These are phyloP conservation scores for Montipora cactus DNA, from an alignment of 64 coral and sea anemone genomes.

Conservation along the genomic window DNA sequence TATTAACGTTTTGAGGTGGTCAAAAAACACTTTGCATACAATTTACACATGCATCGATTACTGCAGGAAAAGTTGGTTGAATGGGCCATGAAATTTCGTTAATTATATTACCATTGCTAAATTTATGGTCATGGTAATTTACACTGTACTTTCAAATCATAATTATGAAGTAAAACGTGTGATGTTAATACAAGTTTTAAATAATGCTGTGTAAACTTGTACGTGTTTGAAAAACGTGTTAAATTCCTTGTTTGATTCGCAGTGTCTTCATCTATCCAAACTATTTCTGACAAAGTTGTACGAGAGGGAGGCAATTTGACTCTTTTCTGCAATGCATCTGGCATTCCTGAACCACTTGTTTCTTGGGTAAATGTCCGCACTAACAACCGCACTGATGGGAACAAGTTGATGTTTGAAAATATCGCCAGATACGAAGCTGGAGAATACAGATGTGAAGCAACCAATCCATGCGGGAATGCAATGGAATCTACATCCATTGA, in stretches of 20 bases:
- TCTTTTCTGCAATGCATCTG: background rate
- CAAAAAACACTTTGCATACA: too few relatives aligned
- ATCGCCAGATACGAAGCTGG: background rate
- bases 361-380: background rate
- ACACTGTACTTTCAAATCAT: too few relatives aligned
- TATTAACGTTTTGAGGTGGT: too few relatives aligned
- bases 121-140: too few relatives aligned
- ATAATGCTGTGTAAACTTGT: too few relatives aligned
- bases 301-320: background rate
- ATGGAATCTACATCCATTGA: background rate
- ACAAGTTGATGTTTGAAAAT: background rate
- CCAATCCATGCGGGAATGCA: background rate
- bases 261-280: background rate
- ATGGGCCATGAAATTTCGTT: too few relatives aligned
- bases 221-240: too few relatives aligned
- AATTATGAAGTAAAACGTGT: too few relatives aligned
- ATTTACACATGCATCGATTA: too few relatives aligned
- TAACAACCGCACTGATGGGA: background rate
- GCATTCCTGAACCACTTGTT: background rate
- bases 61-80: too few relatives aligned
- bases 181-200: too few relatives aligned
- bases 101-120: too few relatives aligned
- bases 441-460: background rate
- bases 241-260: background rate
- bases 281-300: background rate